These are phyloP conservation scores for Calliopsis andreniformis DNA, from an alignment of 1,140 invertebrate genomes.

Conservation along the genomic window DNA sequence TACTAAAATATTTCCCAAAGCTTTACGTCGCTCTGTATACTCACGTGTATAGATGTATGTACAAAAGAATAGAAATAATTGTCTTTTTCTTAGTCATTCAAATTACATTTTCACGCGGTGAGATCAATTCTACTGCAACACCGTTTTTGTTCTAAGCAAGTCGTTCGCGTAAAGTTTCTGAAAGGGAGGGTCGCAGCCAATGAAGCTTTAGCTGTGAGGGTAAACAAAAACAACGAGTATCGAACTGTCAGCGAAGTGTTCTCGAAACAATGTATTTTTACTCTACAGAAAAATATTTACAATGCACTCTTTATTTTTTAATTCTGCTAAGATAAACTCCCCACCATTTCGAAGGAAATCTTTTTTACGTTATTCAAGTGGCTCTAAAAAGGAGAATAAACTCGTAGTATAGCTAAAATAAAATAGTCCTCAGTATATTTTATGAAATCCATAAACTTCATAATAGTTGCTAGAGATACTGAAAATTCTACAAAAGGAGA, in stretches of 20 bases:
- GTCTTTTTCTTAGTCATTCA: no score
- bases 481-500: no score
- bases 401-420: no score
- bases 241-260: background rate
- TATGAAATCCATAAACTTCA: no score
- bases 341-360: background rate
- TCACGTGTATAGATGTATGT: no score
- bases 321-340: background rate
- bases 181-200: conserved; percentile 9
- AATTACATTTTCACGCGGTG: background rate
- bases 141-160: conserved; percentile 13
- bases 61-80: no score
- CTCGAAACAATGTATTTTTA: background rate
- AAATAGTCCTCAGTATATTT: no score
- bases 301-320: background rate
- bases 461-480: no score
- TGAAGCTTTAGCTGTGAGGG: conserved; percentile 11
- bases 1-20: no score
- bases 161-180: conserved; percentile 14
- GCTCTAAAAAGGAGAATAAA: no score
- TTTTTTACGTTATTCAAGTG: no score
- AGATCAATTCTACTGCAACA: conserved; percentile 7
- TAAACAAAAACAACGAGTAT: conserved; percentile 22
- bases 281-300: background rate
- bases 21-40: no score